Percentiles rank a stretch among this genome's conserved stretches.
Conservation (phyloP, 2,888 invertebrate genomes). For the Bibio marci region DNA sequence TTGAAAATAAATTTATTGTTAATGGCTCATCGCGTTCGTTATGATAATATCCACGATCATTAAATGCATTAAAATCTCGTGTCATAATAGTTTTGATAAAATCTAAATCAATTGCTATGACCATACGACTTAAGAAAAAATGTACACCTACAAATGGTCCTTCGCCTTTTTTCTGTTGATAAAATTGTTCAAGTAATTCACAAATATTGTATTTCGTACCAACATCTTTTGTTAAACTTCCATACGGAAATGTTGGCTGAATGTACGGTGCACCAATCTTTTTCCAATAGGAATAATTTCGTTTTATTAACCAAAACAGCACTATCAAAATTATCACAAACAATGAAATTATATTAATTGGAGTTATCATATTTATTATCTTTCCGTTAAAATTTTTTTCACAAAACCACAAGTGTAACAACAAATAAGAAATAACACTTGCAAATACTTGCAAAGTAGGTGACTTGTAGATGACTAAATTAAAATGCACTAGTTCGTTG, state of each 20-base stretch:
- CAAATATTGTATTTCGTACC: conserved; percentile 8
- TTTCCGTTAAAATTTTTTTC: no score
- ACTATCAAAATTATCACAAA: no score
- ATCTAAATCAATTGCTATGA: conserved; percentile 13
- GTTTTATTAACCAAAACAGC: background rate
- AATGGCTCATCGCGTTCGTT: conserved; percentile 24
- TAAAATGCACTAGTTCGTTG: no score
- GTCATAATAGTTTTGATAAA: conserved; percentile 16
- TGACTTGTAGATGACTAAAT: no score
- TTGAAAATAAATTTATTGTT: conserved; percentile 24
- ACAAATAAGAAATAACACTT: no score
- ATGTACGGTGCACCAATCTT: conserved; percentile 8
- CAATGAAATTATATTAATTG: no score
- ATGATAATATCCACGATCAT: conserved; percentile 21
- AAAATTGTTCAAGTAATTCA: conserved; percentile 16
- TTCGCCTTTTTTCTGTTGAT: conserved; percentile 16
- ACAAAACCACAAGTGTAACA: no score
- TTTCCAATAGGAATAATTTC: conserved; percentile 9
- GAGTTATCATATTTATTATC: no score
- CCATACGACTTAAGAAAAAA: conserved; percentile 15
- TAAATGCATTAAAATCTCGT: conserved; percentile 14
- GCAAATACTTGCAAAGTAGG: no score
- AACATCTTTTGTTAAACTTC: conserved; percentile 11
- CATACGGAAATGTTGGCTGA: conserved; percentile 15
- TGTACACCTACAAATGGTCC: conserved; percentile 18